Conservation (phyloP, 2,113 vertebrate genomes). For the Ochotona princeps region DNA sequence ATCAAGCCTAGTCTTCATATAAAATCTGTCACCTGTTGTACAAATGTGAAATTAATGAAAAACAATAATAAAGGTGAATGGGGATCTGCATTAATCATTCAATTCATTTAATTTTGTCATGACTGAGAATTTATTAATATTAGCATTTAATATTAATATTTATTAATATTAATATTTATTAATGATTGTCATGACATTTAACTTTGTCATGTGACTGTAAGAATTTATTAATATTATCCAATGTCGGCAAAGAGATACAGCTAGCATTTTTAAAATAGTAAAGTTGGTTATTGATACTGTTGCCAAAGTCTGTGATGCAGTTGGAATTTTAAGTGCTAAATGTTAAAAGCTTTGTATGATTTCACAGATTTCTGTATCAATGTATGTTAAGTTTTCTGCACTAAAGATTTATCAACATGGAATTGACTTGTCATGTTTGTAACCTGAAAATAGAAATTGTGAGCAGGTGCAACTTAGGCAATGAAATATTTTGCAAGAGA, state of each 20-base stretch:
- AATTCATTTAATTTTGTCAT: slow-evolving; percentile 9
- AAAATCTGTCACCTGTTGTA: background rate
- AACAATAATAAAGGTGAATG: background rate
- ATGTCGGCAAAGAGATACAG: background rate
- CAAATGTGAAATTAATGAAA: background rate
- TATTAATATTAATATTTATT: too few species aligned
- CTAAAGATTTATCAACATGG: background rate
- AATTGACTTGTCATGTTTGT: slow-evolving; percentile 50
- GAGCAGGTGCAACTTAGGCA: slow-evolving; percentile 48
- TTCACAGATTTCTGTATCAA: background rate
- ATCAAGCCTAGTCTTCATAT: background rate
- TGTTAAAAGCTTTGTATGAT: slow-evolving; percentile 34
- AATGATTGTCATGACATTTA: background rate
- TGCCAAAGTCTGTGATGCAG: slow-evolving; percentile 12
- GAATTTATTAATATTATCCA: background rate
- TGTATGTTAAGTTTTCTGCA: background rate
- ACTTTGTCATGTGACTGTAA: background rate
- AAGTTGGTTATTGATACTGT: background rate
- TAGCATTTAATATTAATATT: background rate
- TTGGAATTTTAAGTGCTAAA: slow-evolving; percentile 34
- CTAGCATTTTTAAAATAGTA: background rate
- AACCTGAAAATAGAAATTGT: slow-evolving; percentile 28
- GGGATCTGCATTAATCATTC: background rate
- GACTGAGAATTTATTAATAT: slow-evolving; percentile 21
- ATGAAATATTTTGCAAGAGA: slow-evolving; percentile 64